Percentiles rank a stretch among this genome's conserved stretches.
These are phyloP conservation scores for Nothoprocta pentlandii DNA, from an alignment of 2,113 vertebrate species.

Conservation along the genomic window DNA sequence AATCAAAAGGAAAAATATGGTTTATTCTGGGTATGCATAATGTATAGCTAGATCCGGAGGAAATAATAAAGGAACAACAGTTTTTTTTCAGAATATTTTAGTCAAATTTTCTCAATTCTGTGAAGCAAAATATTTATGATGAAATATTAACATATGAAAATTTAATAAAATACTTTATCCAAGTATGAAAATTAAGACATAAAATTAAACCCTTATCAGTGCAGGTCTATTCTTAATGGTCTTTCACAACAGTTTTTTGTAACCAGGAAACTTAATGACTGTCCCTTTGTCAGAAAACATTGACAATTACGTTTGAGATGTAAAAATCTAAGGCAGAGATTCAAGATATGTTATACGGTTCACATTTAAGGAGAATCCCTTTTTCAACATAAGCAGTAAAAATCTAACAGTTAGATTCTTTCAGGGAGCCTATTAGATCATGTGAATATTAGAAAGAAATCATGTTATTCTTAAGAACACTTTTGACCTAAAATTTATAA, in stretches of 20 bases:
- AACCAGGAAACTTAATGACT: not conserved
- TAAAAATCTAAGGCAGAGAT: not conserved
- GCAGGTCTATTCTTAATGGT: not conserved
- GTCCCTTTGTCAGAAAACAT: not conserved
- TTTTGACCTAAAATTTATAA: constrained; percentile 35
- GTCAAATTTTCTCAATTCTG: not conserved
- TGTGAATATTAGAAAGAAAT: constrained; percentile 15
- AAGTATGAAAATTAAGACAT: not conserved
- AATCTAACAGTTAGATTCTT: not conserved
- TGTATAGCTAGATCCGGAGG: accelerated
- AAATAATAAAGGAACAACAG: not conserved
- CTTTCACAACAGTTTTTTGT: not conserved
- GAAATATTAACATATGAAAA: not conserved
- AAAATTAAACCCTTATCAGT: not conserved
- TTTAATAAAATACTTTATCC: not conserved
- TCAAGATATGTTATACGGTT: not conserved
- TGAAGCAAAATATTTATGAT: not conserved
- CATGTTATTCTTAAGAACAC: not conserved
- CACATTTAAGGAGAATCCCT: not conserved
- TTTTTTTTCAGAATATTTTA: not conserved
- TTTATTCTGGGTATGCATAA: not conserved
- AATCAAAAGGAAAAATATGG: not conserved
- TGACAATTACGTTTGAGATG: not conserved
- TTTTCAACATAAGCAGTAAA: not conserved
- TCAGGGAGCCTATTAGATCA: constrained; percentile 15